Percentiles rank a stretch among this genome's conserved stretches.
These are phyloP conservation scores for Smithornis capensis DNA, from an alignment of 2,113 vertebrate genomes.

Conservation along the genomic window DNA sequence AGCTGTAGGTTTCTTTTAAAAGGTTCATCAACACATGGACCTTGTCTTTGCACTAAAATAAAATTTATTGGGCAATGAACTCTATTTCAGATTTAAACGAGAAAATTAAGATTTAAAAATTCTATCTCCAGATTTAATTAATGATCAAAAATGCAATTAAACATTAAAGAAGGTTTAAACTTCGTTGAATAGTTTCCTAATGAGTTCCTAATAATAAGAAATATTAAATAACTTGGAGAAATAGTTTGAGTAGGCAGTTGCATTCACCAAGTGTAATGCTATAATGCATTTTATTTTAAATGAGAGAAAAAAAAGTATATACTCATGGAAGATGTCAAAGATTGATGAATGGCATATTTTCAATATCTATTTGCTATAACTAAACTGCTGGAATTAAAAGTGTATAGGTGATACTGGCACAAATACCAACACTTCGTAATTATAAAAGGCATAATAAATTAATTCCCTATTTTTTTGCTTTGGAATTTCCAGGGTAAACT, in stretches of 20 bases:
- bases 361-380: not conserved
- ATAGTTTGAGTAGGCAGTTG: slow-evolving; percentile 7
- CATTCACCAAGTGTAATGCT: not conserved
- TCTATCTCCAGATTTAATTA: slow-evolving; percentile 32
- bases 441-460: not conserved
- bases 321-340: not conserved
- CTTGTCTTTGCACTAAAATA: not conserved
- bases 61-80: not conserved
- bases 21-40: not conserved
- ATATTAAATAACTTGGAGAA: slow-evolving; percentile 36
- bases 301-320: not conserved
- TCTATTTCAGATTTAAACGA: slow-evolving; percentile 37
- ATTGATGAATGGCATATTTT: not conserved
- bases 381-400: not conserved
- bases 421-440: not conserved
- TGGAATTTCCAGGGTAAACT: not conserved
- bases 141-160: slow-evolving; percentile 54
- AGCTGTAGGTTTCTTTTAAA: slow-evolving; percentile 22
- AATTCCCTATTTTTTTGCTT: not conserved
- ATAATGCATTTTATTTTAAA: not conserved
- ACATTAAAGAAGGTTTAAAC: slow-evolving; percentile 49
- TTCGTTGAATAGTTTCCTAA: slow-evolving; percentile 31
- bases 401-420: not conserved
- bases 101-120: slow-evolving; percentile 59
- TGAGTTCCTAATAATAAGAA: slow-evolving; percentile 42